phyloP scores from a whole-genome alignment of 2,888 invertebrate genomes.

The Agrotis ipsilon region DNA sequence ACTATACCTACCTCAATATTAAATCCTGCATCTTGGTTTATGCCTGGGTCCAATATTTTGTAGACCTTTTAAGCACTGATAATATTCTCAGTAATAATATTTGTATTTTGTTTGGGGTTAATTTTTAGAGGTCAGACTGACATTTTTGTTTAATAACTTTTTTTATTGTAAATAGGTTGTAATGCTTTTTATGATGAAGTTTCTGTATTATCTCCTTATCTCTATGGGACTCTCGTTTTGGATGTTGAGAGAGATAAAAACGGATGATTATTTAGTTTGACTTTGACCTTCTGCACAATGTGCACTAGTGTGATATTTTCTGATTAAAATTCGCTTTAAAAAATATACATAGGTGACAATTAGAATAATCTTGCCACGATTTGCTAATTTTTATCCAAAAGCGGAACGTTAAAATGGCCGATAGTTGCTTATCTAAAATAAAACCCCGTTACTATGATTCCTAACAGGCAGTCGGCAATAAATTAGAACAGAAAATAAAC shows the following conservation, averaged over 20 bases:
- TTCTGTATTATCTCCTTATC: not conserved
- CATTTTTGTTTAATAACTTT: conserved; percentile 6
- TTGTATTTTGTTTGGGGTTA: no score
- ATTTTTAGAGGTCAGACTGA: conserved; percentile 1
- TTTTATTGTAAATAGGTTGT: conserved; percentile 8
- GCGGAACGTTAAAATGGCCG: conserved; percentile 4
- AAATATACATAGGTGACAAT: conserved; percentile 6
- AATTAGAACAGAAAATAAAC: conserved; percentile 68
- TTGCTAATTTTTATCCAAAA: conserved; percentile 16
- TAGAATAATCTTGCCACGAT: not conserved
- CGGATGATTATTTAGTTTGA: not conserved
- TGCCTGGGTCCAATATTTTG: not conserved
- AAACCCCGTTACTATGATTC: conserved; percentile 48
- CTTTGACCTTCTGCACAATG: not conserved
- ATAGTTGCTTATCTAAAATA: conserved; percentile 35
- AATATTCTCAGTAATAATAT: no score
- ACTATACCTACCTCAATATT: conserved; percentile 31
- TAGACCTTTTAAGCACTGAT: not conserved
- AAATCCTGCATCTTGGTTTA: not conserved
- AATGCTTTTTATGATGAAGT: not conserved
- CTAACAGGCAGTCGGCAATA: conserved; percentile 56
- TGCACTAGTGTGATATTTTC: no score
- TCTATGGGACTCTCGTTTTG: not conserved
- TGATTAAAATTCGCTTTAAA: no score
- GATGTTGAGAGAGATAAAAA: not conserved